Percentiles rank a stretch among this genome's conserved stretches.
phyloP scores from a whole-genome alignment of 2,113 vertebrate species.

The Gambusia holbrooki region DNA sequence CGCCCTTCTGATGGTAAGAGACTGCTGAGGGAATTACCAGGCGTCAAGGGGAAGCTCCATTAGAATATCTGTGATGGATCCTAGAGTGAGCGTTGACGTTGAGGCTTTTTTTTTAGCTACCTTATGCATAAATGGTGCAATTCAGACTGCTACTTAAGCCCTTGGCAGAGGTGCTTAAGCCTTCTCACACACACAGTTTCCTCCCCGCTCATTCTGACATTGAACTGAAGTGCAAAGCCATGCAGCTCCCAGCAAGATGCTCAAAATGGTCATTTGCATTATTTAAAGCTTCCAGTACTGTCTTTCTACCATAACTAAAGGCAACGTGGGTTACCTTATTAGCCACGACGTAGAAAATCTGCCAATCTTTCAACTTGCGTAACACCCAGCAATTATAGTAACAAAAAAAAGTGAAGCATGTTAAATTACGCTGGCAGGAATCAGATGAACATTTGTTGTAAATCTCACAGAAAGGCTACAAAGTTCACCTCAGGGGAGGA shows the following conservation, averaged over 20 bases:
- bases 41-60: slow-evolving; percentile 54
- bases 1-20: slow-evolving; percentile 30
- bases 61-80: slow-evolving; percentile 69
- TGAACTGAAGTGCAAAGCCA: slow-evolving; percentile 61
- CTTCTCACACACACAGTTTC: slow-evolving; percentile 49
- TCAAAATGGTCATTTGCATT: slow-evolving; percentile 50
- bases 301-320: slow-evolving; percentile 11
- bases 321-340: slow-evolving; percentile 2
- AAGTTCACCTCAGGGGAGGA: neutral
- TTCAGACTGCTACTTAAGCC: slow-evolving; percentile 65
- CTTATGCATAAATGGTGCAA: slow-evolving; percentile 70
- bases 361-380: neutral
- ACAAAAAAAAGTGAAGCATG: neutral
- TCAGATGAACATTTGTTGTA: neutral
- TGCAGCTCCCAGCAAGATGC: slow-evolving; percentile 41
- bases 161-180: slow-evolving; percentile 61
- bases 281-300: slow-evolving; percentile 35
- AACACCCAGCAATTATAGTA: neutral
- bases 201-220: slow-evolving; percentile 54
- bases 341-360: neutral
- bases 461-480: neutral
- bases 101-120: slow-evolving; percentile 36
- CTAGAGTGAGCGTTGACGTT: slow-evolving; percentile 56
- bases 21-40: slow-evolving; percentile 61
- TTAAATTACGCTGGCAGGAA: neutral